Base-by-base conservation (phyloP, 2,113 vertebrate species). In the Leucosticte australis region DNA sequence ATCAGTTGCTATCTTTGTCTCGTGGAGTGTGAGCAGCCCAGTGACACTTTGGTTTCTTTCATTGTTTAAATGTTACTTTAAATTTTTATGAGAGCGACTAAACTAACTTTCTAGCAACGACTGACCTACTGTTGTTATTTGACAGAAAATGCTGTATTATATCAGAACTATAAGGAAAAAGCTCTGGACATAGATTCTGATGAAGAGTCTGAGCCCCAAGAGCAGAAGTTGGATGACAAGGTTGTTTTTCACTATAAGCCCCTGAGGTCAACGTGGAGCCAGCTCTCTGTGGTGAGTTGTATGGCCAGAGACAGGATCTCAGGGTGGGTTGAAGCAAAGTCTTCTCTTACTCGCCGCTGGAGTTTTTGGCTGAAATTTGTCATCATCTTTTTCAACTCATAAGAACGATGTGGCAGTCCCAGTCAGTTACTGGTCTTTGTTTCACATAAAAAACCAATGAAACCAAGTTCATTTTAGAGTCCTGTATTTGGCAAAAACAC, bases 81-180 rank as follows among this genome's bases (percentile, higher is more conserved):
- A 64, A 42, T 74, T 69, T 80, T 70, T 55, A 41, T 71, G 88
- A 65, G 35, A 84, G 41, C 71, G 86, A 12, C 63, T 86, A 69
- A 83, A 50, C 30, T 65, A 62, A 60, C 53, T 80, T 83, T 30
- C 9, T 41, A 57, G n/a, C 39, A 65, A 6, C 75, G 83, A 65
- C 52, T 94, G 79, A 87, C 60, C 49, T 13, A 3, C 26, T 55
- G 35, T 65, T 94, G 49, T 89, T 86, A 17, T 77, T 88, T 96
- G 95, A 50, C 95, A 99, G 99, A 99, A 96, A 99, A 99, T 24
- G 99, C 99, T 73, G 98, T 99, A 9, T 96, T 99, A 31, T 99
- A 99, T 97, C 99, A 99, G 97, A 99, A 99, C 98, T 99, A 99
- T 95, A 98, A 99, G 97, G 99, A 99, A 93, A 99, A 99, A 94